phyloP scores from a whole-genome alignment of 2,888 invertebrate genomes.

The Girardia tigrina region DNA sequence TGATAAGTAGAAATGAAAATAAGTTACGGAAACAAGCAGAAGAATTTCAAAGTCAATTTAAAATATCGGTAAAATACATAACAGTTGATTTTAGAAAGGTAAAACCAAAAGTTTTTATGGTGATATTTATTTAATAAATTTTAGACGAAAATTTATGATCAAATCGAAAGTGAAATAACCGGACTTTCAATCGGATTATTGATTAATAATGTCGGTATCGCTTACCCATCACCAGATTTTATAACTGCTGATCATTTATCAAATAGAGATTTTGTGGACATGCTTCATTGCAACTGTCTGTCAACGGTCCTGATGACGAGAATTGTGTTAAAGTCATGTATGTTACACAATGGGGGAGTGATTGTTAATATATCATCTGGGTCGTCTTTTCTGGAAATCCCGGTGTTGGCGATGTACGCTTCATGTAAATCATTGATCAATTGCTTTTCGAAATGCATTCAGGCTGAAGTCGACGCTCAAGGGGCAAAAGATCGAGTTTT shows the following conservation, averaged over 20 bases:
- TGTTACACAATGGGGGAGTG: conserved; percentile 55
- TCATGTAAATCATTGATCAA: conserved; percentile 59
- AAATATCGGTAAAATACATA: background rate
- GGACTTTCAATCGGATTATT: conserved; percentile 1
- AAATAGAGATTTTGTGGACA: background rate
- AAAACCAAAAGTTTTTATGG: no score
- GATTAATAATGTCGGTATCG: conserved; percentile 35
- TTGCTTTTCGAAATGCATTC: conserved; percentile 54
- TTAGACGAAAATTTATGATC: conserved; percentile 32
- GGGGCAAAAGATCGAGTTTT: background rate
- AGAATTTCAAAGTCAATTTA: background rate
- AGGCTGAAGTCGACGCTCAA: conserved; percentile 1
- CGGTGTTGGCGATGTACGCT: conserved; percentile 70
- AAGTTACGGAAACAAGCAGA: background rate
- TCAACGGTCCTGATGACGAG: conserved; percentile 31
- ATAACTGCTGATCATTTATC: background rate
- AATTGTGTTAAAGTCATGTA: conserved; percentile 21
- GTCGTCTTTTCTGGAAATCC: conserved; percentile 67
- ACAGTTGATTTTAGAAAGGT: background rate
- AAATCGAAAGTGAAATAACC: background rate
- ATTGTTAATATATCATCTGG: conserved; percentile 74
- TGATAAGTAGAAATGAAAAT: background rate
- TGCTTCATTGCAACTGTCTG: conserved; percentile 33
- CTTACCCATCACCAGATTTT: conserved; percentile 27
- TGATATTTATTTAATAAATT: no score